A percentile compares a stretch with the other conserved stretches of the same genome.
These are phyloP conservation scores for Dryoscopus gambensis DNA, from an alignment of 2,113 vertebrate genomes.

Conservation along the genomic window DNA sequence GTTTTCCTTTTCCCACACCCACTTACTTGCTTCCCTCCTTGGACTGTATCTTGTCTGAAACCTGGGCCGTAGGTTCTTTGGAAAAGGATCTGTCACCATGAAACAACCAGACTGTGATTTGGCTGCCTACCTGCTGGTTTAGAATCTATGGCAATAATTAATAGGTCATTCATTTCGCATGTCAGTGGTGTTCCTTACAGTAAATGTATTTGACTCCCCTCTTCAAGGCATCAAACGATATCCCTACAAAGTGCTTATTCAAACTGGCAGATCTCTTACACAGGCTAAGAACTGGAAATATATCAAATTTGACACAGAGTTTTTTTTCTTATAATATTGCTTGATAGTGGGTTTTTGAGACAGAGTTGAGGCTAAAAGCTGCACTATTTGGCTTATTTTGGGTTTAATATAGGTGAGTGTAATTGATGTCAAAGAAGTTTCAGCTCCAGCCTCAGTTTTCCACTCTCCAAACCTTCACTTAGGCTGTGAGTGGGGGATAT, in stretches of 20 bases:
- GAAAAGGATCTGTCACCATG: background rate
- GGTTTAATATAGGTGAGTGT: background rate
- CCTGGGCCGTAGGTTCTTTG: background rate
- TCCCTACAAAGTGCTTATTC: constrained; percentile 13
- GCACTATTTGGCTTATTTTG: background rate
- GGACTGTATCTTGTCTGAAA: background rate
- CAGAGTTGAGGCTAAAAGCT: background rate
- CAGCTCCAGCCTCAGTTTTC: background rate
- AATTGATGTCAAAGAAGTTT: background rate
- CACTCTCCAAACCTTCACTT: background rate
- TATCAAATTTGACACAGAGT: background rate
- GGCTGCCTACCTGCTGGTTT: background rate
- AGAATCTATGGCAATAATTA: background rate
- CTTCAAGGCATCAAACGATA: background rate
- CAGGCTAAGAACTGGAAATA: background rate
- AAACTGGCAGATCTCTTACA: background rate
- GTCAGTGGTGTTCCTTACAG: constrained; percentile 15
- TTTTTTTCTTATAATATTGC: background rate
- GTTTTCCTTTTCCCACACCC: background rate
- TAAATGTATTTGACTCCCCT: background rate
- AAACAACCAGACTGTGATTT: background rate
- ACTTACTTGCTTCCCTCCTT: background rate
- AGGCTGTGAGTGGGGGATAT: background rate
- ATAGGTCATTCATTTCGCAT: background rate
- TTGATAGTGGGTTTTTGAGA: background rate